These are phyloP conservation scores for Octodon degus DNA, from an alignment of 2,113 vertebrate species.

Conservation along the genomic window DNA sequence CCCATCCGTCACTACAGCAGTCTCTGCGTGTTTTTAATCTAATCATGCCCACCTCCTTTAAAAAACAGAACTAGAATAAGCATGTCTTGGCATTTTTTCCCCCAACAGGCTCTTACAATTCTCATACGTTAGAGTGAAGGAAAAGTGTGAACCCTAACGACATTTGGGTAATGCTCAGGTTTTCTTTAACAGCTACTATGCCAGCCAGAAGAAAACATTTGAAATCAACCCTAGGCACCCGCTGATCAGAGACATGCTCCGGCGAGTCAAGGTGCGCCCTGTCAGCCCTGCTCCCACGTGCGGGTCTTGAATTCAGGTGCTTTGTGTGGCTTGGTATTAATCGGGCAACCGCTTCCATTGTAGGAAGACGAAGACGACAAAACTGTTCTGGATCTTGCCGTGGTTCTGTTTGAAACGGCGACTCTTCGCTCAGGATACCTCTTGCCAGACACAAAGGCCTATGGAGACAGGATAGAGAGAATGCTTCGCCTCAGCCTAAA, in stretches of 20 bases:
- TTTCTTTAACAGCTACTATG: constrained; percentile 92
- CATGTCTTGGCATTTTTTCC: not conserved
- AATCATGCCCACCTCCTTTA: not conserved
- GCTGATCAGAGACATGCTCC: constrained; percentile 96
- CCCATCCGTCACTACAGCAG: not conserved
- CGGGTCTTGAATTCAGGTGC: not conserved
- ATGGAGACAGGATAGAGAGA: constrained; percentile 97
- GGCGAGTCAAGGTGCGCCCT: constrained; percentile 90
- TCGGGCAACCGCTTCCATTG: not conserved
- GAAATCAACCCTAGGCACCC: constrained; percentile 99
- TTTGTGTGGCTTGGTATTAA: not conserved
- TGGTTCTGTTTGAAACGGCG: constrained; percentile 97
- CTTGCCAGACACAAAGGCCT: constrained; percentile 95
- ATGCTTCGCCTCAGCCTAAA: constrained; percentile 98
- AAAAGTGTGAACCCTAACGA: not conserved
- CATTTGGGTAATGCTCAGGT: not conserved
- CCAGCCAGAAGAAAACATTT: constrained; percentile 98
- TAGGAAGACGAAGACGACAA: constrained; percentile 94
- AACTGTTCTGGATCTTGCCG: constrained; percentile 95
- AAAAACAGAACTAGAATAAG: not conserved
- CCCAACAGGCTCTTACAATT: not conserved
- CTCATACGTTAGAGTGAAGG: not conserved
- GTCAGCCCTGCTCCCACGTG: rapidly evolving
- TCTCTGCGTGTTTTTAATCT: not conserved
- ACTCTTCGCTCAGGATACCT: constrained; percentile 97